Base-by-base conservation (phyloP, 1,140 invertebrate genomes). In the Neoseiulus cucumeris region DNA sequence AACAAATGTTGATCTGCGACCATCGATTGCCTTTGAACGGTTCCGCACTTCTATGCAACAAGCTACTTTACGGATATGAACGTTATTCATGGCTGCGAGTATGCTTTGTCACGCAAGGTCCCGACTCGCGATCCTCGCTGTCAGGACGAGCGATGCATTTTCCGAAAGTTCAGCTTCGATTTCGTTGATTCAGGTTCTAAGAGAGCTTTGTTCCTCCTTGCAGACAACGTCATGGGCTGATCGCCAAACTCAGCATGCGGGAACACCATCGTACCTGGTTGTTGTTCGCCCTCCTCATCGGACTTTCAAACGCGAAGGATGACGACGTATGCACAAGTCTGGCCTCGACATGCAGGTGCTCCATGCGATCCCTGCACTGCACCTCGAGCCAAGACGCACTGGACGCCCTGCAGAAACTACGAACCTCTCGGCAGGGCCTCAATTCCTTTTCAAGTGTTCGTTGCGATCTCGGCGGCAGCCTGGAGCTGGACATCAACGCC, bases 221-320 rank as follows among this genome's bases (percentile, higher is more conserved):
- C 22, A 59, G 51, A 20, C 51, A 5, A 17, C 51, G 51, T 9
- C 51, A 59, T 59, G 51, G 51, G 51, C 51, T 59, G 51, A 59
- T 29, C 14, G 33, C 33, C 4, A 9, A 39, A 6, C 33, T 39
- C 33, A 9, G 33, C 4, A 39, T 39, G 33, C 33, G 33, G 9
- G 9, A 39, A 9, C 33, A 39, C 9, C 33, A 9, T 39, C 33
- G 33, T 9, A 9, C 33, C 4, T 84, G 83, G 1, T 84, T 85
- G 72, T 87, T 87, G 73, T 82, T 85, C 9, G 84, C 82, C 68
- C 82, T 79, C 72, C 22, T 59, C 4, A 12, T 59, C 33, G 51
- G 25, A 33, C 22, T n/a, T 17, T 59, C 17, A 2, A 20, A n/a
- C 17, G 33, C 33, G 12, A n/a, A 33, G 14, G 51, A 59, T 59